A percentile compares a stretch with the other conserved stretches of the same genome.
Conservation (phyloP, 2,888 invertebrate species). For the Caenorhabditis sp. region DNA sequence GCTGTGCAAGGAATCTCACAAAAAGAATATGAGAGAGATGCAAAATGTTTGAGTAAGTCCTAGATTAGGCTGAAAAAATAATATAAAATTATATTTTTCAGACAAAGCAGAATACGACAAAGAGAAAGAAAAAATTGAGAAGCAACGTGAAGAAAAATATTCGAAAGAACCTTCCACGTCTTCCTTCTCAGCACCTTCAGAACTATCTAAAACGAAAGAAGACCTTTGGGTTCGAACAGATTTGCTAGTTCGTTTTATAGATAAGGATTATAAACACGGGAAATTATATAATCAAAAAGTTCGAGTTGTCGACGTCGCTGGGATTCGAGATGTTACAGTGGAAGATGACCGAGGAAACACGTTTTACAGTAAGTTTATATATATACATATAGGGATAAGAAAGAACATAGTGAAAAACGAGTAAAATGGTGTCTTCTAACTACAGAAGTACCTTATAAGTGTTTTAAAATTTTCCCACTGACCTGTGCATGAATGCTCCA, state of each 20-base stretch:
- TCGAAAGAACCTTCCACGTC: conserved; percentile 7
- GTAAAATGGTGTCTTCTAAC: too few relatives aligned
- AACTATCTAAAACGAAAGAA: conserved; percentile 2
- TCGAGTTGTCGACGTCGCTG: conserved; percentile 55
- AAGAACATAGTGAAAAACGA: too few relatives aligned
- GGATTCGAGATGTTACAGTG: conserved; percentile 46
- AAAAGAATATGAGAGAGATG: conserved; percentile 78
- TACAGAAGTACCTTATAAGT: too few relatives aligned
- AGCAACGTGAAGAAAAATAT: conserved; percentile 9
- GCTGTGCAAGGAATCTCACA: conserved; percentile 82
- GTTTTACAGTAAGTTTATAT: conserved; percentile 41
- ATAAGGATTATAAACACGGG: conserved; percentile 48
- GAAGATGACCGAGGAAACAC: conserved; percentile 48
- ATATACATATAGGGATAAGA: too few relatives aligned
- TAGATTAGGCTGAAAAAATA: too few relatives aligned
- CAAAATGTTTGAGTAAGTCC: conserved; percentile 56
- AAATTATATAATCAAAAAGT: conserved; percentile 47
- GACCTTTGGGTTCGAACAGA: conserved; percentile 52
- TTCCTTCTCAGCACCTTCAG: neutral
- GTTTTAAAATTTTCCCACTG: too few relatives aligned
- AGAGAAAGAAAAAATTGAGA: conserved; percentile 44
- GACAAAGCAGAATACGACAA: conserved; percentile 52
- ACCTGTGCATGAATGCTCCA: too few relatives aligned
- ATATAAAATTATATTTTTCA: conserved; percentile 17
- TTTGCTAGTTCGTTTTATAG: conserved; percentile 50